These are phyloP conservation scores for Galerucella calmariensis DNA, from an alignment of 2,888 invertebrate species.

Conservation along the genomic window DNA sequence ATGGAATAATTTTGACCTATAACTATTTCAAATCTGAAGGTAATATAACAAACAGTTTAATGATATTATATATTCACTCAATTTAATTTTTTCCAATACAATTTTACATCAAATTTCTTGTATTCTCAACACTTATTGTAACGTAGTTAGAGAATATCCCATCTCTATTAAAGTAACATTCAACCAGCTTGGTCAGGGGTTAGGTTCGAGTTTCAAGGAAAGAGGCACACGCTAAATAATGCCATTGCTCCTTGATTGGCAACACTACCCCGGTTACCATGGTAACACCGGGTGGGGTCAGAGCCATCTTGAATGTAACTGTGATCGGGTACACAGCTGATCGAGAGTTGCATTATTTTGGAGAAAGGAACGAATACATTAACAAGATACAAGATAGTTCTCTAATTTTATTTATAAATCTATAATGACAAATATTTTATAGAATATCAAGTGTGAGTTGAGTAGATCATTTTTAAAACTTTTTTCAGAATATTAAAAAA, in stretches of 20 bases:
- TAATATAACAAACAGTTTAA: no score
- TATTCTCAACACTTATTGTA: not conserved
- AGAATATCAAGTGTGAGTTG: not conserved
- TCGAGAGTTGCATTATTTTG: constrained; percentile 36
- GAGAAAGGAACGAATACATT: constrained; percentile 6
- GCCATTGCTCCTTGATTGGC: constrained; percentile 59
- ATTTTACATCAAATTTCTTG: no score
- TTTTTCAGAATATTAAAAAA: no score
- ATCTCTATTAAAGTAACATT: constrained; percentile 28
- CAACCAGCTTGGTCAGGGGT: constrained; percentile 40
- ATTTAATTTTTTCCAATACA: no score
- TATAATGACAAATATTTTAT: not conserved
- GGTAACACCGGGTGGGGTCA: constrained; percentile 63
- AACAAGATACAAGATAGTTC: not conserved
- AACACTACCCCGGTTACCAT: constrained; percentile 57
- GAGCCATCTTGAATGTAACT: constrained; percentile 62
- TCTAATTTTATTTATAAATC: not conserved
- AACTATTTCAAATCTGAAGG: no score
- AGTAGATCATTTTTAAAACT: no score
- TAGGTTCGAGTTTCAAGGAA: constrained; percentile 39
- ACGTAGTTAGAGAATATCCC: constrained; percentile 10
- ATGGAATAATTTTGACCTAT: no score
- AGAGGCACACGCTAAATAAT: constrained; percentile 53
- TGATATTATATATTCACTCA: no score
- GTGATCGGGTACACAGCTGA: constrained; percentile 50